Base-by-base conservation (phyloP, 2,888 invertebrate species). In the Apoderus coryli region DNA sequence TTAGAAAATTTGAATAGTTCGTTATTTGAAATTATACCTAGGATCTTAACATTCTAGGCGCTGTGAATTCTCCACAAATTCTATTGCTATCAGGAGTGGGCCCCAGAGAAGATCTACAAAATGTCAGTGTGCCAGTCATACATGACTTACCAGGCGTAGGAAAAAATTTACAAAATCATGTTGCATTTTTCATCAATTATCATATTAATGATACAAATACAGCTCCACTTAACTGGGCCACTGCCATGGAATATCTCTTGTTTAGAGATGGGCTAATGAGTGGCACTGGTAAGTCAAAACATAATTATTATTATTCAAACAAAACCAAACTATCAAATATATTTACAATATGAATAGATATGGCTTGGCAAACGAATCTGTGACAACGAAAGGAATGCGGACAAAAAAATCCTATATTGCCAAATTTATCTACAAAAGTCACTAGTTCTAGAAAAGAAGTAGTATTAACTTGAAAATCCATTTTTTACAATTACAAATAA, bases 61-160 rank as follows among this genome's bases (percentile, higher is more conserved):
- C 95, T 7, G 82, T 96, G 2, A 93, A 88, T 42, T 84, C 92
- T 0, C 93, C 95, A 0, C 95, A 96, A 53, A 63, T 96, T 26
- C 69, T 96, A 9, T 67, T 93, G 48, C 67, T 90, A 23, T 90
- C 90, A 41, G 95, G 95, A 6, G 67, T 93, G 7, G 89, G 89
- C 0, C 81, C 81, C 15, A 67, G 67, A 2, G 70, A 70, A 1
- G 79, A 86, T 10, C 61, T 89, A 10, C 45, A 65, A 35, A 40
- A 45, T 14, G 59, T 64, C 2, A 63, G 78, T 11, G 69, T 85
- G 0, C 69, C 71, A 1, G 61, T 73, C 1, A 57, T 84, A 2
- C 78, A 78, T 44, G 62, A 76, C 47, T 63, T 88, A 22, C 82
- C 82, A 0, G 76, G 77, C 0, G 89, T 89, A 6, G 89, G 85